A percentile compares a stretch with the other conserved stretches of the same genome.
Conservation (phyloP, 2,797 vertebrate genomes). For the Erethizon dorsatum region DNA sequence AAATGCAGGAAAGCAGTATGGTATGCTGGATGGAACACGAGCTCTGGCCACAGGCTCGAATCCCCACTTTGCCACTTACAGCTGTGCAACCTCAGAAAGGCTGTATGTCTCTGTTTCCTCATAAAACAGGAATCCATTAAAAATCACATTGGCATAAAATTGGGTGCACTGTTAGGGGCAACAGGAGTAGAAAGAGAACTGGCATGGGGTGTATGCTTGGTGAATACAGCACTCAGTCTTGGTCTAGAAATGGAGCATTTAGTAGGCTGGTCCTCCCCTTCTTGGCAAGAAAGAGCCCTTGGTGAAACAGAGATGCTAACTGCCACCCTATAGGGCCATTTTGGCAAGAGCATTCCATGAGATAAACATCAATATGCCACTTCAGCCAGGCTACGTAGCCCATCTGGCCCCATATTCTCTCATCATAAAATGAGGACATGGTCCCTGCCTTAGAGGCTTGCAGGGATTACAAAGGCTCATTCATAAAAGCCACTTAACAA, state of each 20-base stretch:
- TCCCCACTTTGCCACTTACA: neutral
- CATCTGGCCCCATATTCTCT: neutral
- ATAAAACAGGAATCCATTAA: neutral
- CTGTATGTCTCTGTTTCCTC: slow-evolving; percentile 19
- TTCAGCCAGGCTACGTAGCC: neutral
- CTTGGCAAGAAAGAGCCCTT: neutral
- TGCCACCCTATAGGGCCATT: neutral
- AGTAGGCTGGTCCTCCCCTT: neutral
- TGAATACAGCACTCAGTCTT: neutral
- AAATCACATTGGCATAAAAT: neutral
- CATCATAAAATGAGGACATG: neutral
- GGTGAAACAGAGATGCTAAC: neutral
- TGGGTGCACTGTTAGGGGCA: neutral
- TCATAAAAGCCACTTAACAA: slow-evolving; percentile 51
- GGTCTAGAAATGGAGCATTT: slow-evolving; percentile 37
- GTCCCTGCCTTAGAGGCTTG: neutral
- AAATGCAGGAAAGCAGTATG: neutral
- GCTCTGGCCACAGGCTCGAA: neutral
- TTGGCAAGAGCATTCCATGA: neutral
- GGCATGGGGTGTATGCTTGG: neutral
- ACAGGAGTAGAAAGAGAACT: neutral
- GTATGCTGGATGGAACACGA: neutral
- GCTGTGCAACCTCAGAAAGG: neutral
- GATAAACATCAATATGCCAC: neutral
- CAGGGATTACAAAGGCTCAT: neutral